Evolutionary conservation across 2,113 vertebrate species (phyloP).

Genomic region (Hydropotes inermis): DNA sequence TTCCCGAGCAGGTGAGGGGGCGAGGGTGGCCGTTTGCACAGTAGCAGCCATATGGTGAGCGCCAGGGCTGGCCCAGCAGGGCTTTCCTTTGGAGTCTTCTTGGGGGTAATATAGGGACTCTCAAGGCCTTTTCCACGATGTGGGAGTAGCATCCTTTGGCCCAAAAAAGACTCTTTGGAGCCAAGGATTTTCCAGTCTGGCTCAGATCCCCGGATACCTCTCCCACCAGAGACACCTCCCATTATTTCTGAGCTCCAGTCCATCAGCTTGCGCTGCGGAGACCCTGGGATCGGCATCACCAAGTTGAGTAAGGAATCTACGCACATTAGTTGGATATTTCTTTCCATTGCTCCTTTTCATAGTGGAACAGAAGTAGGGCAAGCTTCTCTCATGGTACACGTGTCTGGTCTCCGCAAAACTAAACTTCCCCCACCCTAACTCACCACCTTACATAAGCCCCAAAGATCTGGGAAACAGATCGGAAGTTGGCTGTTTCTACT

Average conservation of each 20-base stretch:
- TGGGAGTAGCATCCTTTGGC: background rate
- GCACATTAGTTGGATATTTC: background rate
- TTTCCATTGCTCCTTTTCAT: background rate
- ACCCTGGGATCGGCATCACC: accelerated
- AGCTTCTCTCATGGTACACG: background rate
- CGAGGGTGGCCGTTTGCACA: background rate
- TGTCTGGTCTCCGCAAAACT: background rate
- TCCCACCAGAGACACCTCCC: background rate
- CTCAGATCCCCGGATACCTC: background rate
- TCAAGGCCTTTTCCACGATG: background rate
- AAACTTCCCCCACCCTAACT: background rate
- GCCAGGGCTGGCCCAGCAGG: accelerated
- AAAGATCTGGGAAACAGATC: background rate
- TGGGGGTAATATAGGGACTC: background rate
- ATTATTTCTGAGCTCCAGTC: too few relatives aligned
- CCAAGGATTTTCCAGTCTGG: background rate
- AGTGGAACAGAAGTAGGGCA: background rate
- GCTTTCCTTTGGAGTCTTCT: background rate
- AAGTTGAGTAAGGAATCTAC: background rate
- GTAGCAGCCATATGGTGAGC: background rate
- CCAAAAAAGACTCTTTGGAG: background rate
- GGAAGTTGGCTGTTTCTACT: background rate
- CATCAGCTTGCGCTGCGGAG: accelerated
- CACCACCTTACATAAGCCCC: background rate
- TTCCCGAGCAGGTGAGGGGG: accelerated